Conservation (phyloP, 2,797 vertebrate genomes). For the Rhinella marina region DNA sequence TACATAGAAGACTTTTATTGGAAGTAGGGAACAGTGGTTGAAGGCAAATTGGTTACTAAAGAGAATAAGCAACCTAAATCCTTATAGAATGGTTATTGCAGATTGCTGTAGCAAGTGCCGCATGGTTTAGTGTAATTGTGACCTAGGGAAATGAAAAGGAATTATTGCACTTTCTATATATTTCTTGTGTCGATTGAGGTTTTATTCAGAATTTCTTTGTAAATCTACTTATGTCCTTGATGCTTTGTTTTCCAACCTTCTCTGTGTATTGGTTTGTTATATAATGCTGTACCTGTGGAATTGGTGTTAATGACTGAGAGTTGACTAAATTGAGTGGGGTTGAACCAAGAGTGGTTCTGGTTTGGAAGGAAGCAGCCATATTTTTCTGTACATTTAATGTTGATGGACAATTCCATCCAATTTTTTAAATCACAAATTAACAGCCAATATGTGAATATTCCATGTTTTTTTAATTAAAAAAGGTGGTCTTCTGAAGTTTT, state of each 20-base stretch:
- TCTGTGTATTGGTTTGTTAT: no score
- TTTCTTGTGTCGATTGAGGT: conserved; percentile 34
- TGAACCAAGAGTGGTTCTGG: no score
- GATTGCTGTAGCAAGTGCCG: conserved; percentile 28
- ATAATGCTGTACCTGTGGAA: background rate
- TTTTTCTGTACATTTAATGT: no score
- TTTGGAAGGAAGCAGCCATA: no score
- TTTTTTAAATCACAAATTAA: no score
- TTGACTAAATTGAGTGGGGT: background rate
- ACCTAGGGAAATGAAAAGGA: conserved; percentile 60
- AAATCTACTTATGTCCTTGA: background rate
- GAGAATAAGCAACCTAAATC: conserved; percentile 48
- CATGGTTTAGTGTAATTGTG: background rate
- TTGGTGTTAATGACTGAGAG: background rate
- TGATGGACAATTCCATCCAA: no score
- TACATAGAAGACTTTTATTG: conserved; percentile 54
- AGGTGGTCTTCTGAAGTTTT: no score
- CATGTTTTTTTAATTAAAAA: no score
- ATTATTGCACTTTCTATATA: conserved; percentile 56
- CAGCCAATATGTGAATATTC: no score
- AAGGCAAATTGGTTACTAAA: conserved; percentile 48
- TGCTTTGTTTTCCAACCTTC: background rate
- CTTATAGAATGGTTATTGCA: conserved; percentile 53
- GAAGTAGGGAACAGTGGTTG: conserved; percentile 47
- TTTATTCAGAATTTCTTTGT: conserved; percentile 15